Evolutionary conservation across 2,797 vertebrate species (phyloP), one percentile per base, ranked within the genome.

Genomic region (Tapera naevia): DNA sequence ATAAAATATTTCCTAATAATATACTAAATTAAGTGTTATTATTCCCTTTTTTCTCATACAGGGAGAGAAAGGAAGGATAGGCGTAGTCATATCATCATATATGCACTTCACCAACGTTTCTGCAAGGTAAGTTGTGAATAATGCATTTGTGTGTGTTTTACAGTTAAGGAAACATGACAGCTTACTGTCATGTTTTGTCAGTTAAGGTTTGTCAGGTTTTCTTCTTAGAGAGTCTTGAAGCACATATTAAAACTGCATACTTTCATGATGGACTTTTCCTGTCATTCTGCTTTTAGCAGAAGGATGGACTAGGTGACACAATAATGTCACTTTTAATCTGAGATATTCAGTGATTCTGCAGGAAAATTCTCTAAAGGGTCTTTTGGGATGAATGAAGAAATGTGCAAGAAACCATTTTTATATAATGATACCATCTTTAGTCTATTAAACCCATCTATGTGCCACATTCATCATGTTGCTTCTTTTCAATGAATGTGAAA

Each of bases 21-120:
- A 24, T 76, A 58, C 73, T 67, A 41, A 24, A 24, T 80, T 64
- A 67, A 78, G n/a, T 57, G 10, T 53, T 75, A 17, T 43, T 7
- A 24, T 87, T 85, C 35, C 16, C 4, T 88, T 92, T 86, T 94
- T 90, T 85, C 57, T 89, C 73, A 88, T 86, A 41, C 92, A 99
- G 99, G 99, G 99, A 10, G 98, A 98, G 62, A 99, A 99, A 95
- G 99, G 99, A 95, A 98, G 99, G 88, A 99, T 99, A 18, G 99
- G 99, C 8, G 99, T 99, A 39, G 98, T 99, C 94, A 98, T 99
- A 94, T 99, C 99, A 4, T 99, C 99, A 2, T 99, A 99, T 85
- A 99, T 99, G 96, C 98, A 99, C 92, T 99, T 99, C 98, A 99
- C 99, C 58, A 98, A 98, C 33, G 98, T 99, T 60, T 99, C 99